Conservation (phyloP, 2,113 vertebrate species). For the Alethe diademata region DNA sequence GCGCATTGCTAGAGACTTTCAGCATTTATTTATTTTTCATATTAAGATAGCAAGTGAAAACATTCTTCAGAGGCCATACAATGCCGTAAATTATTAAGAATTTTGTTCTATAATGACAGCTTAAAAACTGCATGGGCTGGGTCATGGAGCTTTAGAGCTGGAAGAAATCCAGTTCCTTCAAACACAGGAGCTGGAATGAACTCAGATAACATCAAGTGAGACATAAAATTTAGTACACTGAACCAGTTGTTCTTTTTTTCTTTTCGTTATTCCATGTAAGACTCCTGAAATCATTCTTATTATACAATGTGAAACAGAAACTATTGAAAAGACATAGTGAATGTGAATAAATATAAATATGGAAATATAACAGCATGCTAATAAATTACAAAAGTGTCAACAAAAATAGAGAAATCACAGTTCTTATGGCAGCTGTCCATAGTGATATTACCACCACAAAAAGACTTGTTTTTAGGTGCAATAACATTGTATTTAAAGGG, state of each 20-base stretch:
- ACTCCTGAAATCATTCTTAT: background rate
- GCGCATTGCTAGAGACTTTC: background rate
- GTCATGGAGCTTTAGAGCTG: background rate
- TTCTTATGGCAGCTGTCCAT: background rate
- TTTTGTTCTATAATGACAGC: background rate
- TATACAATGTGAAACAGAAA: background rate
- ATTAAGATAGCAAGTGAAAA: background rate
- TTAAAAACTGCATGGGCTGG: constrained; percentile 3
- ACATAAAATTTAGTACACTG: background rate
- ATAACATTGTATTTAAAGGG: background rate
- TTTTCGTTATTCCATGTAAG: background rate
- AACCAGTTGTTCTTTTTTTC: background rate
- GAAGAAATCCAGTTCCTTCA: background rate
- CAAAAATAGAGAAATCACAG: background rate
- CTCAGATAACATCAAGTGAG: background rate
- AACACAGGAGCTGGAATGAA: background rate
- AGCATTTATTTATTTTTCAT: constrained; percentile 20
- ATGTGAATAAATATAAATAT: background rate
- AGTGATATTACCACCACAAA: background rate
- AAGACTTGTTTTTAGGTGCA: background rate
- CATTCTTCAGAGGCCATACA: background rate
- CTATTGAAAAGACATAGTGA: background rate
- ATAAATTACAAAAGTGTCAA: background rate
- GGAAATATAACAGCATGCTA: background rate
- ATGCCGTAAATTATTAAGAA: background rate